Percentiles rank a stretch among this genome's conserved stretches.
phyloP scores from a whole-genome alignment of 2,888 invertebrate species.

The Acheta domesticus region DNA sequence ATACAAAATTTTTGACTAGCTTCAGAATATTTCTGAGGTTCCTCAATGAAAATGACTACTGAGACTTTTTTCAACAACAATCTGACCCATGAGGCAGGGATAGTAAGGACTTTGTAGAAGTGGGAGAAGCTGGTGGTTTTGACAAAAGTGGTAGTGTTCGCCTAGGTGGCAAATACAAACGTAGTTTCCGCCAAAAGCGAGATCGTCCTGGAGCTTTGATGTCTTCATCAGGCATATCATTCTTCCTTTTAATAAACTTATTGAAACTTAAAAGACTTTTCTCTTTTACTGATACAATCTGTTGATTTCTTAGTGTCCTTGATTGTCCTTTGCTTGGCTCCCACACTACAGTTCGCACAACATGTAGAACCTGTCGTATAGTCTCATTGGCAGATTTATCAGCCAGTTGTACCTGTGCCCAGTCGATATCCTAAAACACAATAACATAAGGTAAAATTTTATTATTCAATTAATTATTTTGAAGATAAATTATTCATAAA shows the following conservation, averaged over 20 bases:
- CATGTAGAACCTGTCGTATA: slow-evolving; percentile 24
- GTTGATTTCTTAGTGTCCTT: not conserved
- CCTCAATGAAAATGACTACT: too few relatives aligned
- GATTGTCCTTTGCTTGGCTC: not conserved
- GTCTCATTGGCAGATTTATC: slow-evolving; percentile 18
- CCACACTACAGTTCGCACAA: slow-evolving; percentile 18
- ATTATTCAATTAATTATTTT: not conserved
- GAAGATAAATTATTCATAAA: too few relatives aligned
- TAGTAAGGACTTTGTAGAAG: slow-evolving; percentile 5
- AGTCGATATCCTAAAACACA: slow-evolving; percentile 25
- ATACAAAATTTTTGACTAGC: too few relatives aligned
- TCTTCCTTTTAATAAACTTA: not conserved
- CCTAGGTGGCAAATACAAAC: not conserved
- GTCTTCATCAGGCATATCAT: not conserved
- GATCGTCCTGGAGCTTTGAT: not conserved
- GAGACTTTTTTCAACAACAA: not conserved
- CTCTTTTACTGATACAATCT: not conserved
- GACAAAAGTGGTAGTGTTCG: not conserved
- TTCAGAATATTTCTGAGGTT: too few relatives aligned
- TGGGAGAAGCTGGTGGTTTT: not conserved
- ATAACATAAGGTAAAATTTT: not conserved
- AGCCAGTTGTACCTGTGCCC: not conserved
- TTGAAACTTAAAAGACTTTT: not conserved
- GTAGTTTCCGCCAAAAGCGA: not conserved
- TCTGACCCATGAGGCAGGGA: not conserved